These are phyloP conservation scores for Amazona ochrocephala DNA, from an alignment of 2,797 vertebrate species.

Conservation along the genomic window DNA sequence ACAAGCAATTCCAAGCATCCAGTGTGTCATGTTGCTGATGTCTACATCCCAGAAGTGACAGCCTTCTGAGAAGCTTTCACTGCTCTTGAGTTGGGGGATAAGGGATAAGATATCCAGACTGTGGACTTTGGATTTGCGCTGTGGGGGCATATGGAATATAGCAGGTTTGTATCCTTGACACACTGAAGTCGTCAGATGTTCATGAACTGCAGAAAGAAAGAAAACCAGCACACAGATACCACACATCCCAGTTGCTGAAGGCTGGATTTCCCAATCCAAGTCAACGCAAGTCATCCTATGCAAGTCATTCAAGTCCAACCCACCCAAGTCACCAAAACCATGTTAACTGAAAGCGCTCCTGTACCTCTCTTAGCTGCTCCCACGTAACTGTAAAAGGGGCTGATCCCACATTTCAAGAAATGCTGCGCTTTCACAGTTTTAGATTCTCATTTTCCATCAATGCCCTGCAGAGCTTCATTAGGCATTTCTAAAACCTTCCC, in stretches of 20 bases:
- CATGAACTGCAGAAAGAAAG: neutral
- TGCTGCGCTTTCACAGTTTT: neutral
- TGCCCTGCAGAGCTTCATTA: neutral
- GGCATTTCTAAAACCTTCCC: neutral
- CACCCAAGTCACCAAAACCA: neutral
- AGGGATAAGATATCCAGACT: rapidly evolving
- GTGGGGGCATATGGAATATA: neutral
- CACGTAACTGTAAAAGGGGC: neutral
- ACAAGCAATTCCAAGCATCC: neutral
- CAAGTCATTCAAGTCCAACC: neutral
- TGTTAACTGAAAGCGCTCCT: neutral
- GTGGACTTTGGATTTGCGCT: rapidly evolving
- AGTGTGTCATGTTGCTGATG: rapidly evolving
- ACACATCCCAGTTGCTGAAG: neutral
- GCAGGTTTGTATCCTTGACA: rapidly evolving
- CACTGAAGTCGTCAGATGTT: neutral
- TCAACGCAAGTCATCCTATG: neutral
- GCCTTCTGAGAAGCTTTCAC: neutral
- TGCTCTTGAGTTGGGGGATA: neutral
- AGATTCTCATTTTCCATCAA: neutral
- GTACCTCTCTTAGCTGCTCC: neutral
- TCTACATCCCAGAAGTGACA: neutral
- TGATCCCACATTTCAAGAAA: neutral
- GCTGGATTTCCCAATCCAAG: neutral
- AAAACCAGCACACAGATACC: neutral